Base-by-base conservation (phyloP, 2,113 vertebrate species). In the Chiloscyllium plagiosum region DNA sequence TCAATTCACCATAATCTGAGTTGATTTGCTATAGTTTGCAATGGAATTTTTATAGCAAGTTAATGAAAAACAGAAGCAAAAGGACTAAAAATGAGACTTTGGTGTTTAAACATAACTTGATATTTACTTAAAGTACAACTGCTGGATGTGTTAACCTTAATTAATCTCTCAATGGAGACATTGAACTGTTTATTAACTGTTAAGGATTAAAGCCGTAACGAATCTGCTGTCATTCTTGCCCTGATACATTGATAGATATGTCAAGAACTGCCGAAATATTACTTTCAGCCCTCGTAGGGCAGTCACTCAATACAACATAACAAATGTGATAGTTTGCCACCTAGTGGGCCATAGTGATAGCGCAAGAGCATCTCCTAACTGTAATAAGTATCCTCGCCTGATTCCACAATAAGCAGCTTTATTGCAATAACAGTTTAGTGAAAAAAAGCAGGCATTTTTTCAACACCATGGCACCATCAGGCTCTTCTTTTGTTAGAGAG, bases 41-140 rank as follows among this genome's bases (percentile, higher is more conserved):
- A 83, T 22, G 17, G 80, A 83, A 83, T 47, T 7, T 17, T 42
- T 6, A 47, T 17, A 83, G n/a, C 80, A 83, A 42, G 4, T 42
- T 42, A 42, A 2, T 70, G 22, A 70, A 70, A 37, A 80, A 47
- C 80, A 22, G 37, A 17, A 83, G 17, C n/a, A 6, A 42, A 2
- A 83, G n/a, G n/a, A 83, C n/a, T 83, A 83, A 83, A 83, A 83
- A 42, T 83, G 80, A 20, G n/a, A 83, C 80, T 42, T 83, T 83
- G 42, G 4, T 47, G 42, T 20, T 83, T 83, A 83, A 83, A 15
- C 80, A 83, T 90, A n/a, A 61, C 87, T 61, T 90, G 52, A 15
- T 15, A 66, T 33, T 76, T 70, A 24, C 26, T 4, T 24, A 24
- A 70, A 70, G 29, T 76, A 68, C 19, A 33, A 33, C 52, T 90